These are phyloP conservation scores for Drosophila villosipedis DNA, from an alignment of 2,888 invertebrate genomes.

Conservation along the genomic window DNA sequence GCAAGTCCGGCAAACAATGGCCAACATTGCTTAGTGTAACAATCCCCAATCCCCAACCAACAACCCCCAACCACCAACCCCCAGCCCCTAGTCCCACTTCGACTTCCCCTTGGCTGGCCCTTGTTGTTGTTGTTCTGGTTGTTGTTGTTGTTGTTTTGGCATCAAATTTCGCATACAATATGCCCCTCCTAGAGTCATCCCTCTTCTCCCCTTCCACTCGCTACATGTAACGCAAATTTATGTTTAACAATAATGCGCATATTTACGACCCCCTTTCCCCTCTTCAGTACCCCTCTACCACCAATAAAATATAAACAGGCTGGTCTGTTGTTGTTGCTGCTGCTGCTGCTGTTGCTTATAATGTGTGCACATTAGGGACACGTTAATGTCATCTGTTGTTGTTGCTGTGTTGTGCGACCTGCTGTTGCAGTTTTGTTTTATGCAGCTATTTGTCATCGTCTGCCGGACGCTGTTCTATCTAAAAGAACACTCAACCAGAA, in stretches of 20 bases:
- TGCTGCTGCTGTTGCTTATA: conserved; percentile 29
- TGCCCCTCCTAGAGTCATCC: conserved; percentile 1
- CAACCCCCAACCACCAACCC: too few relatives aligned
- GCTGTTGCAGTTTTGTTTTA: conserved; percentile 64
- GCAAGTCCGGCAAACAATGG: conserved; percentile 52
- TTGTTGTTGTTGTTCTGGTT: neutral
- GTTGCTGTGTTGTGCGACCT: conserved; percentile 35
- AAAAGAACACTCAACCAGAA: conserved; percentile 14
- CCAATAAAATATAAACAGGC: neutral
- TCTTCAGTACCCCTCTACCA: too few relatives aligned
- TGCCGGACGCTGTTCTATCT: conserved; percentile 30
- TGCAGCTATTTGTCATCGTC: conserved; percentile 68
- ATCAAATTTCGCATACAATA: conserved; percentile 58
- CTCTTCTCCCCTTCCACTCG: neutral
- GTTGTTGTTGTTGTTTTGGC: conserved; percentile 17
- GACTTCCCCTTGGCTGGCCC: neutral
- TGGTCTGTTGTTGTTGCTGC: neutral
- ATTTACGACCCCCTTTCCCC: conserved; percentile 47
- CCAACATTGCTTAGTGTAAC: conserved; percentile 38
- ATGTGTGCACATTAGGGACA: conserved; percentile 71
- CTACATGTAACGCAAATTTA: conserved; percentile 71
- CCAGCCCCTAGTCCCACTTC: neutral
- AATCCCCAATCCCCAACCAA: neutral
- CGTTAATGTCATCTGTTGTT: conserved; percentile 54
- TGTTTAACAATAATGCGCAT: conserved; percentile 75